Conservation (phyloP, 2,113 vertebrate species). For the Delphinus delphis region DNA sequence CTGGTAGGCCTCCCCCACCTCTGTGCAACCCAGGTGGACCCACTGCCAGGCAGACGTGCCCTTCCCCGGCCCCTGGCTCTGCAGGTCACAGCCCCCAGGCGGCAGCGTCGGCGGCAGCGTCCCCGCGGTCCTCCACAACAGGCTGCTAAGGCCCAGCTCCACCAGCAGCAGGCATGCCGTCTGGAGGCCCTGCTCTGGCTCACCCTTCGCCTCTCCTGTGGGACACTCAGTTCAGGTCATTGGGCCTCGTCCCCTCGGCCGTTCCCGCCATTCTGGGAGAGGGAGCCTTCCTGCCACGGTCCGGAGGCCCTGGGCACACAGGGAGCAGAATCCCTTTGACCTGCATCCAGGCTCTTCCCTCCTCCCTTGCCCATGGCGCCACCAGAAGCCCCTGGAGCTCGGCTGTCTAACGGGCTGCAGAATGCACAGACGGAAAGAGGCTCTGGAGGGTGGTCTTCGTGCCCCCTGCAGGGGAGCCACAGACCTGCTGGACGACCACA, state of each 20-base stretch:
- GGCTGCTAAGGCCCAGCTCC: rapidly evolving
- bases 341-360: neutral
- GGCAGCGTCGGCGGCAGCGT: rapidly evolving
- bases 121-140: neutral
- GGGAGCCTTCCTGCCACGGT: neutral
- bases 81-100: neutral
- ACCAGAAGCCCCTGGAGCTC: neutral
- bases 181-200: neutral
- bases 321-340: neutral
- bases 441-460: neutral
- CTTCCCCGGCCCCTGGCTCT: neutral
- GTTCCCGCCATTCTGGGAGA: no score
- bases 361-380: no score
- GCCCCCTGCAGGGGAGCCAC: neutral
- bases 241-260: neutral
- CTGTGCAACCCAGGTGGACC: neutral
- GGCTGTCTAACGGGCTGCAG: neutral
- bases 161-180: rapidly evolving
- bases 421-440: neutral
- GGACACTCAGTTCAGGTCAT: neutral
- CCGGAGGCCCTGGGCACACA: neutral
- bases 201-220: neutral
- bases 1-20: no score
- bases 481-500: rapidly evolving
- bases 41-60: neutral